A percentile compares a stretch with the other conserved stretches of the same genome.
These are phyloP conservation scores for Oriolus oriolus DNA, from an alignment of 2,113 vertebrate species.

Conservation along the genomic window DNA sequence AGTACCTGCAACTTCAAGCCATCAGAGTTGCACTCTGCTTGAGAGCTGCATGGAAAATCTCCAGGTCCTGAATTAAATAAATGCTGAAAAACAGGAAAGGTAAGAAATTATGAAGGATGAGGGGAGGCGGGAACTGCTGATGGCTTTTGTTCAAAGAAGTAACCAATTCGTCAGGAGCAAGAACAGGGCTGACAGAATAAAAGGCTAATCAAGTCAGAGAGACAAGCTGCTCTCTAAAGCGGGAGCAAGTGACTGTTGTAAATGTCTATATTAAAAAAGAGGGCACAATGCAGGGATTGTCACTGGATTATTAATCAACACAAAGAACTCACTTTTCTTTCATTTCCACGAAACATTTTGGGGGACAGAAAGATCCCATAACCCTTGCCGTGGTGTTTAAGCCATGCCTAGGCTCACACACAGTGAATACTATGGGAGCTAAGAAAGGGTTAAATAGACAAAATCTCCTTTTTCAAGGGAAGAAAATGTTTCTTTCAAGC, in stretches of 20 bases:
- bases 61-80: slow-evolving; percentile 20
- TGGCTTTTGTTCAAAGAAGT: slow-evolving; percentile 51
- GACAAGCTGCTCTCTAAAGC: slow-evolving; percentile 40
- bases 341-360: background rate
- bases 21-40: background rate
- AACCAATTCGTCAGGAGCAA: slow-evolving; percentile 50
- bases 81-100: slow-evolving; percentile 46
- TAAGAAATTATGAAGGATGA: slow-evolving; percentile 32
- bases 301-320: slow-evolving; percentile 10
- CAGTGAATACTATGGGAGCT: background rate
- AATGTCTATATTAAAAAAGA: slow-evolving; percentile 11
- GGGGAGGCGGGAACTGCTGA: background rate
- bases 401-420: background rate
- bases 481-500: slow-evolving; percentile 60
- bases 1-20: background rate
- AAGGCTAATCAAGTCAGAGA: slow-evolving; percentile 46
- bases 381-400: background rate
- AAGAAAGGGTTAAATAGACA: slow-evolving; percentile 58
- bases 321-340: slow-evolving; percentile 19
- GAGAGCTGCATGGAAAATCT: background rate
- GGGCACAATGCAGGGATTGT: background rate
- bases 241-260: slow-evolving; percentile 14
- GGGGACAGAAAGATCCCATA: background rate
- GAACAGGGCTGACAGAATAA: slow-evolving; percentile 37
- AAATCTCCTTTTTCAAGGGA: slow-evolving; percentile 22